Conservation (phyloP, 2,113 vertebrate species). For the Anthoscopus minutus region DNA sequence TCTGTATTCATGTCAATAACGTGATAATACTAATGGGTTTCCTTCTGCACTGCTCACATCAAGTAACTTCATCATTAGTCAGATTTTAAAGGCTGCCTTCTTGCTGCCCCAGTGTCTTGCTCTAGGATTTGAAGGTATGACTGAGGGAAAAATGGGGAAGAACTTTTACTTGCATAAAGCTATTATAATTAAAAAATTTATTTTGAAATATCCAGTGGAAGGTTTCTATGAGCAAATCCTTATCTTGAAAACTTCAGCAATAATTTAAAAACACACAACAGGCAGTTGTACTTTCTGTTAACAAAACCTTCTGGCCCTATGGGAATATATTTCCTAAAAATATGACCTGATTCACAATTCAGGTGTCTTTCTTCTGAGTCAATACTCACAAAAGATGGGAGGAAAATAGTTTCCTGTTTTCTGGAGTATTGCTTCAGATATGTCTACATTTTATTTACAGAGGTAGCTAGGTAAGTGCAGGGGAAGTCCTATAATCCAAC, state of each 20-base stretch:
- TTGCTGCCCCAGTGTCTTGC: not conserved
- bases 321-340: not conserved
- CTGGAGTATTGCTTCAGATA: not conserved
- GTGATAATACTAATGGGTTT: not conserved
- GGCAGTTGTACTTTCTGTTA: not conserved
- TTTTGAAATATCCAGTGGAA: not conserved
- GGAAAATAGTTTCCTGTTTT: not conserved
- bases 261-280: not conserved
- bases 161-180: not conserved
- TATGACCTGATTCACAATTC: not conserved
- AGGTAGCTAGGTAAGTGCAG: not conserved
- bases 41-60: not conserved
- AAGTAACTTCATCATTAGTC: not conserved
- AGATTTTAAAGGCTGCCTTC: not conserved
- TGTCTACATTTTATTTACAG: not conserved
- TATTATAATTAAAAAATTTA: not conserved
- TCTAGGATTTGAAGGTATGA: not conserved
- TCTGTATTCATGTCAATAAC: not conserved
- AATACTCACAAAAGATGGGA: not conserved
- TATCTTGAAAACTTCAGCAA: not conserved
- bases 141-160: not conserved
- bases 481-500: not conserved
- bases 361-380: not conserved
- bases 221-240: not conserved
- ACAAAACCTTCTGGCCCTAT: not conserved